Percentiles rank a stretch among this genome's conserved stretches.
Evolutionary conservation across 2,797 vertebrate species (phyloP).

Genomic region (Enteromius paludinosus): DNA sequence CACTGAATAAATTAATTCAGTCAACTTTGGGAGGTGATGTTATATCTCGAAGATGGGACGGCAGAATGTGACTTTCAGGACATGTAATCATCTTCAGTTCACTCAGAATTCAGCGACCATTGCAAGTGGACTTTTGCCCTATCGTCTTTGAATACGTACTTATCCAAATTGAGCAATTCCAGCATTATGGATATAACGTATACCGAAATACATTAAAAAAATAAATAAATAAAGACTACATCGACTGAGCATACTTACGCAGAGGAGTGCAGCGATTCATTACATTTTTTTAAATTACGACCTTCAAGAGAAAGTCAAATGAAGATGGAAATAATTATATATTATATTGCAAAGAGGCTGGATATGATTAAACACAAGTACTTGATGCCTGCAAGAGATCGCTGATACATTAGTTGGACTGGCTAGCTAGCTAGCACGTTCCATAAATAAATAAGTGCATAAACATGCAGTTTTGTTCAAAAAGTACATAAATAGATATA

Average conservation of each 20-base stretch:
- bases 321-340: not conserved
- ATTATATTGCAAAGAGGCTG: constrained; percentile 12
- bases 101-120: constrained; percentile 33
- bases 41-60: constrained; percentile 39
- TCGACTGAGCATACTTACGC: not conserved
- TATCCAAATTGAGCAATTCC: constrained; percentile 42
- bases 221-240: not conserved
- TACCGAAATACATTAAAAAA: not conserved
- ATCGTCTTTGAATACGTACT: not conserved
- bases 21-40: constrained; percentile 49
- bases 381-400: constrained; percentile 12
- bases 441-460: constrained; percentile 38
- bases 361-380: constrained; percentile 22
- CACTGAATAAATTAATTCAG: constrained; percentile 44
- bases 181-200: constrained; percentile 33
- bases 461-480: constrained; percentile 27
- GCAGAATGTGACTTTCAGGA: constrained; percentile 8
- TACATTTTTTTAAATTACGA: not conserved
- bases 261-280: not conserved
- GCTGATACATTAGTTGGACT: constrained; percentile 7
- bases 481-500: constrained; percentile 35
- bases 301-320: not conserved
- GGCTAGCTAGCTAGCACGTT: constrained; percentile 17
- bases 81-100: constrained; percentile 33
- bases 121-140: constrained; percentile 36